These are phyloP conservation scores for Operophtera brumata DNA, from an alignment of 2,888 invertebrate species.

Conservation along the genomic window DNA sequence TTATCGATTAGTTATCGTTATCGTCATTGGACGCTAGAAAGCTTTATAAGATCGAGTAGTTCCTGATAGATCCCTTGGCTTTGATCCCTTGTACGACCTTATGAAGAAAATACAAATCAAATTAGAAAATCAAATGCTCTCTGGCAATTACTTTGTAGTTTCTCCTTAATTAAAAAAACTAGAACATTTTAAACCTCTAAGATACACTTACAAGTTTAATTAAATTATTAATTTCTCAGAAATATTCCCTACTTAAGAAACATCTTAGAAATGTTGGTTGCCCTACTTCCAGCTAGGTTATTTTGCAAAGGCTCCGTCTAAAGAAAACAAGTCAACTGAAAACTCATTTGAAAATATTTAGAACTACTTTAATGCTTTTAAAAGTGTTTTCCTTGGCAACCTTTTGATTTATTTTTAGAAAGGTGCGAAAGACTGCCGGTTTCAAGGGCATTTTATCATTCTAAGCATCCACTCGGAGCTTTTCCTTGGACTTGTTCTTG, in stretches of 20 bases:
- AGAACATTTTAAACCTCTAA: too few species aligned
- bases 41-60: too few species aligned
- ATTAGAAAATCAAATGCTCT: too few species aligned
- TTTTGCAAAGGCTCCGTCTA: constrained; percentile 19
- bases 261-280: constrained; percentile 9
- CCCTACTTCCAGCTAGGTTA: constrained; percentile 11
- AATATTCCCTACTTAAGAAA: constrained; percentile 10
- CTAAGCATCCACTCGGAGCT: not conserved
- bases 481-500: not conserved
- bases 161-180: too few species aligned
- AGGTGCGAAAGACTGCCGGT: not conserved
- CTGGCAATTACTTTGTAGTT: too few species aligned
- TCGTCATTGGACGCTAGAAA: too few species aligned
- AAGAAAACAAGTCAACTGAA: constrained; percentile 23
- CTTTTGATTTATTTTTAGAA: constrained; percentile 8
- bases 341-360: constrained; percentile 24
- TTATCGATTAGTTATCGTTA: too few species aligned
- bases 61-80: too few species aligned
- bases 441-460: not conserved
- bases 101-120: too few species aligned
- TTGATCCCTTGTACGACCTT: too few species aligned
- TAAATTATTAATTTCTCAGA: constrained; percentile 18
- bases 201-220: constrained; percentile 2
- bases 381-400: not conserved
- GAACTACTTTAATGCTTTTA: constrained; percentile 2